Conservation (phyloP, 2,888 invertebrate species). For the Heliconius charithonia region DNA sequence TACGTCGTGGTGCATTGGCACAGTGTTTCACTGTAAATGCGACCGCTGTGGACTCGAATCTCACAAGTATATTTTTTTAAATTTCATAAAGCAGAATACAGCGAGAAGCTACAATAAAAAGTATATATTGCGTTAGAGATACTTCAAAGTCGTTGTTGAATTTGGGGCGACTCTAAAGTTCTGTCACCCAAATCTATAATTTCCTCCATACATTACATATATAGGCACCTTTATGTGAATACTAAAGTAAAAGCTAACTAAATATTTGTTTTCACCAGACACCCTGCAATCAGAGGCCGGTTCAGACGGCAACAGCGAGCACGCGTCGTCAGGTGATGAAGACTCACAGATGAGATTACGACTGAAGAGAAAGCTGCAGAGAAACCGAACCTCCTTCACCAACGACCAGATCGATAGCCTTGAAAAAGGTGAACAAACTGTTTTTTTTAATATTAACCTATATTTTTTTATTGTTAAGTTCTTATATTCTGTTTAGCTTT, state of each 20-base stretch:
- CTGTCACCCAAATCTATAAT: background rate
- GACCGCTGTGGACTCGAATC: too few relatives aligned
- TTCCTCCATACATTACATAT: background rate
- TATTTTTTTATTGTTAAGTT: too few relatives aligned
- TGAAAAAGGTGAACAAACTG: conserved; percentile 91
- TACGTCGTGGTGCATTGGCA: too few relatives aligned
- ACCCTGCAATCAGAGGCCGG: conserved; percentile 85
- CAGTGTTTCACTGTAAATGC: too few relatives aligned
- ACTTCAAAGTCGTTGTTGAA: background rate
- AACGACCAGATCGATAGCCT: conserved; percentile 99
- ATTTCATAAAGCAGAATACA: too few relatives aligned
- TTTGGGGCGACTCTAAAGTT: background rate
- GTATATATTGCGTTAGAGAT: background rate
- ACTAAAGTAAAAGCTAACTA: background rate
- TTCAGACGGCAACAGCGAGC: conserved; percentile 95
- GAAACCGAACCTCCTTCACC: conserved; percentile 98
- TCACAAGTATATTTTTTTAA: too few relatives aligned
- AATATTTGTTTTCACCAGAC: conserved; percentile 69
- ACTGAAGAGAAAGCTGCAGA: conserved; percentile 97
- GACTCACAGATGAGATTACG: conserved; percentile 96
- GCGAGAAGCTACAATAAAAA: background rate
- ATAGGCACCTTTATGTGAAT: background rate
- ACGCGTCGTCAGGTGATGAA: conserved; percentile 94
- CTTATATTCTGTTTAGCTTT: too few relatives aligned
- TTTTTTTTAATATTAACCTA: too few relatives aligned